Evolutionary conservation across 92 coral and sea anemone species (phyloP), one percentile per base, ranked within the genome.

Genomic region (Porites cylindrica): DNA sequence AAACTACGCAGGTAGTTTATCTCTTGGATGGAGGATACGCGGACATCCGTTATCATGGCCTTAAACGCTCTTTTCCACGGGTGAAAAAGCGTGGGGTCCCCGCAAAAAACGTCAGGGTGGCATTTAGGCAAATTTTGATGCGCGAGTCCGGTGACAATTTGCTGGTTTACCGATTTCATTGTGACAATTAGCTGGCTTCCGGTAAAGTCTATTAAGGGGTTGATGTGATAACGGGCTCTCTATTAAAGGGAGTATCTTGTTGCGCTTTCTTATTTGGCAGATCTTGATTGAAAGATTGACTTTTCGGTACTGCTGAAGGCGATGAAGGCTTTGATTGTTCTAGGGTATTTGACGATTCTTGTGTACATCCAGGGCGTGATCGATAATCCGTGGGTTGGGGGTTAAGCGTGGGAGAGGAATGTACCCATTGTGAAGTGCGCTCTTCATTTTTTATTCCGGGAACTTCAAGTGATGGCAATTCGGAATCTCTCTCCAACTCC

Each of bases 21-120:
- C 65, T 79, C 91, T 82, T 78, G 92, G 11, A 54, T 81, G 12
- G 89, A 81, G 4, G 88, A 24, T 1, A 77, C 54, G 52, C 76
- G 54, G 1, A 75, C 68, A 52, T 83, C 92, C 5, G 65, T 73
- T 7, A 68, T 68, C 85, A 89, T 89, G 4, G 89, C 94, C 16
- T 91, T 78, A 56, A 91, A 87, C 21, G 89, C 66, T 76, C 21
- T 47, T 60, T 88, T 56, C 91, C 80, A 88, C 6, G 79, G 83
- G 74, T 88, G 88, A 66, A 88, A 88, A 26, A 82, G 72, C 59
- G 70, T 82, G 16, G 88, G 75, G n/a, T 88, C 74, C n/a, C 91
- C 88, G 4, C 26, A 71, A 32, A 80, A 87, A 11, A 24, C 9
- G 51, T 70, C 81, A 2, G 72, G 72, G 43, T 26, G 72, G 2